These are phyloP conservation scores for Jaculus jaculus DNA, from an alignment of 2,113 vertebrate genomes.

Conservation along the genomic window DNA sequence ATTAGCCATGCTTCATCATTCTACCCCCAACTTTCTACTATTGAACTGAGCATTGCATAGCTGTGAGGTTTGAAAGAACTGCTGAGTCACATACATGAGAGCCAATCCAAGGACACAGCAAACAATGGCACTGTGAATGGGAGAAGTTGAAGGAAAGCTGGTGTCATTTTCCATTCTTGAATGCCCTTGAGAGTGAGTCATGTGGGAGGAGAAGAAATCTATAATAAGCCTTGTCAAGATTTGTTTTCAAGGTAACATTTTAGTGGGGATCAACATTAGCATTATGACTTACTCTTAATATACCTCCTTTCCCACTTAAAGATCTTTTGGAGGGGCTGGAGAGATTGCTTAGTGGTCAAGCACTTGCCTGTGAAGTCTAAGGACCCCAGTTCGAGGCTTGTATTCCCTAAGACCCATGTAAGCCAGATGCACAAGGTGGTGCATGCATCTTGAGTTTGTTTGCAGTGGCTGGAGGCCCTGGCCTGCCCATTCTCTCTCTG, in stretches of 20 bases:
- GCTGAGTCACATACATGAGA: neutral
- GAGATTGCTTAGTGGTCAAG: no score
- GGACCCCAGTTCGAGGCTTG: no score
- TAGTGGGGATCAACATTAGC: conserved; percentile 9
- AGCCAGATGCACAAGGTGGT: no score
- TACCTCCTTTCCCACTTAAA: neutral
- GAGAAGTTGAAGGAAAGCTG: neutral
- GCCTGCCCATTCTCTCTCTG: no score
- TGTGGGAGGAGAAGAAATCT: neutral
- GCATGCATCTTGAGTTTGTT: no score
- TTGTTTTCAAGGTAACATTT: conserved; percentile 46
- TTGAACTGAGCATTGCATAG: neutral
- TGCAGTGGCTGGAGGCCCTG: no score
- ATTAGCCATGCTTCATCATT: neutral
- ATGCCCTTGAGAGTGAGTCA: conserved; percentile 55
- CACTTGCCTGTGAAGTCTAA: no score
- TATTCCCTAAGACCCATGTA: no score
- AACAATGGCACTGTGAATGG: neutral
- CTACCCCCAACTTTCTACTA: neutral
- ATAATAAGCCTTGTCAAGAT: conserved; percentile 22
- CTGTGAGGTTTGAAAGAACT: conserved; percentile 2
- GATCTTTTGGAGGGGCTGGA: neutral
- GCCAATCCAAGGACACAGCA: neutral
- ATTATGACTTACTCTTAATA: conserved; percentile 9
- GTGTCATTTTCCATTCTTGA: conserved; percentile 21